These are phyloP conservation scores for Liposcelis brunnea DNA, from an alignment of 2,888 invertebrate species.

Conservation along the genomic window DNA sequence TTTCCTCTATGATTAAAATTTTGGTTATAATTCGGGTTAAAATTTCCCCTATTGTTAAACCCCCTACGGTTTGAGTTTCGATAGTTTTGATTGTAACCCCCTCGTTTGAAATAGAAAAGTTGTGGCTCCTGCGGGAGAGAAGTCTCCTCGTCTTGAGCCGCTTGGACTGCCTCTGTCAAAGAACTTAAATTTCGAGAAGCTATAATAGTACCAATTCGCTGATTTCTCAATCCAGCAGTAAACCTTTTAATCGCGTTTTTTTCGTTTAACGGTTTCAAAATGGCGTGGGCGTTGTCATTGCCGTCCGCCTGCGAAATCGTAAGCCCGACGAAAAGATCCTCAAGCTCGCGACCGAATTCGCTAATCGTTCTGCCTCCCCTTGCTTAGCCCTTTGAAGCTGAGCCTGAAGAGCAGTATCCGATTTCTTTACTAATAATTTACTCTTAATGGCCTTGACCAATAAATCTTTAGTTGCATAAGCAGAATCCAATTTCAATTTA, in stretches of 20 bases:
- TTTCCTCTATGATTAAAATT: no score
- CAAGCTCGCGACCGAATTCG: conserved; percentile 13
- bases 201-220: conserved; percentile 13
- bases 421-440: conserved; percentile 14
- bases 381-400: conserved; percentile 13
- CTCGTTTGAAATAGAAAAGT: no score
- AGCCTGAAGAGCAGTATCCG: conserved; percentile 12
- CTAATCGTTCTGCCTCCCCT: conserved; percentile 14
- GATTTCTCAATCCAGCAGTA: conserved; percentile 15
- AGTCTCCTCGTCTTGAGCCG: conserved; percentile 9
- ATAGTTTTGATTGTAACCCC: no score
- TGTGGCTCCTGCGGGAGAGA: no score
- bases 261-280: conserved; percentile 15
- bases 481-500: conserved; percentile 12
- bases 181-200: conserved; percentile 14
- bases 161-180: conserved; percentile 12
- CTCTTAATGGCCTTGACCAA: conserved; percentile 12
- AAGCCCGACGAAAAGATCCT: conserved; percentile 14
- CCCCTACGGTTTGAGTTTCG: no score
- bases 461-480: no score
- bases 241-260: conserved; percentile 17
- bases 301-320: conserved; percentile 15
- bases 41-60: no score
- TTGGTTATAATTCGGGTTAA: no score
- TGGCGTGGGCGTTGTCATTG: conserved; percentile 7